These are phyloP conservation scores for Synergus itoensis DNA, from an alignment of 2,888 invertebrate species.

Conservation along the genomic window DNA sequence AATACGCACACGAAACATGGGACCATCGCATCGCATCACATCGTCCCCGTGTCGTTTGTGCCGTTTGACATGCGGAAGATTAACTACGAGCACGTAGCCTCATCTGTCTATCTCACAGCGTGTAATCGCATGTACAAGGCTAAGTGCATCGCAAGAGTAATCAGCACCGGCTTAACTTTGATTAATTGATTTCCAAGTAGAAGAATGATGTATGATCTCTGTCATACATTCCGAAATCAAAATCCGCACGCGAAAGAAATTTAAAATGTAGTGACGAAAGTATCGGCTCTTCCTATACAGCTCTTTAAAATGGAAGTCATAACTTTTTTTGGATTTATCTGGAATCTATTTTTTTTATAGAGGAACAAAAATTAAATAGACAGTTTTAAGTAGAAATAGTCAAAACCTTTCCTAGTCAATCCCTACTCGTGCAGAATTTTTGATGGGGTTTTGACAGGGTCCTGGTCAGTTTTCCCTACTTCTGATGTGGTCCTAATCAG, in stretches of 20 bases:
- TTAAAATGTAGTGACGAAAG: background rate
- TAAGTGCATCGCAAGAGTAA: constrained; percentile 74
- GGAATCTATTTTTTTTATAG: too few species aligned
- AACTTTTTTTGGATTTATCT: too few species aligned
- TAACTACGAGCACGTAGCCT: constrained; percentile 72
- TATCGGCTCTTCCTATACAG: background rate
- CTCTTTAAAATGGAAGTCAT: background rate
- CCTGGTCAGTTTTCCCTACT: too few species aligned
- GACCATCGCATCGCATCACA: background rate
- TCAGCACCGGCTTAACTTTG: constrained; percentile 70
- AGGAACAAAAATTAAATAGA: too few species aligned
- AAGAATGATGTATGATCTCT: constrained; percentile 51
- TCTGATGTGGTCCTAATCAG: too few species aligned
- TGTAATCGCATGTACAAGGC: constrained; percentile 74
- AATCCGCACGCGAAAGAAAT: background rate
- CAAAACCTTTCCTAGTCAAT: too few species aligned
- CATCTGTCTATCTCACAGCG: constrained; percentile 74
- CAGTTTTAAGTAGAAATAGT: too few species aligned
- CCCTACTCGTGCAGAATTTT: too few species aligned
- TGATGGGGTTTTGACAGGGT: too few species aligned
- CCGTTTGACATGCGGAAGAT: constrained; percentile 74
- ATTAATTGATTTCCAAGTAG: constrained; percentile 69
- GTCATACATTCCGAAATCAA: background rate
- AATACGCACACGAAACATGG: constrained; percentile 45
- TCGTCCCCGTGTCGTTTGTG: constrained; percentile 62